Percentiles rank a stretch among this genome's conserved stretches.
Conservation (phyloP, 2,888 invertebrate genomes). For the Eilema sororculum region DNA sequence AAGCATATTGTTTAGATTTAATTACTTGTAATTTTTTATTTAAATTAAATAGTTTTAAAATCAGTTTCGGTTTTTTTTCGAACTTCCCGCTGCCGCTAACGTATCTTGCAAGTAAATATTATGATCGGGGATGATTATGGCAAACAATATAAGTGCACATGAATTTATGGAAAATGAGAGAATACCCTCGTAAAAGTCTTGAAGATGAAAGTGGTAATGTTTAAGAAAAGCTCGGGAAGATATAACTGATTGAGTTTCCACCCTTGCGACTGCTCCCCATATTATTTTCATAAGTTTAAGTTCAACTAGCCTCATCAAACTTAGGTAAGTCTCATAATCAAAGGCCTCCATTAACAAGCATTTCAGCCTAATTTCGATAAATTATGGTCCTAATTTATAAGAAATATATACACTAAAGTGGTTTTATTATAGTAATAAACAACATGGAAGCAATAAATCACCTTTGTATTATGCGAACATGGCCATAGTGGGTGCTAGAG, state of each 20-base stretch:
- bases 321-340: neutral
- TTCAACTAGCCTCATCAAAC: neutral
- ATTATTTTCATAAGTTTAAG: no score
- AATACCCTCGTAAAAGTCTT: no score
- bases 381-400: neutral
- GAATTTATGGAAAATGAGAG: no score
- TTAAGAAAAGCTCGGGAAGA: neutral
- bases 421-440: neutral
- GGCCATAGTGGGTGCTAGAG: constrained; percentile 5
- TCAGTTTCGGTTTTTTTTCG: no score
- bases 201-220: neutral
- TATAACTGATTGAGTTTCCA: neutral
- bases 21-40: no score
- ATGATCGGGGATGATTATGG: no score
- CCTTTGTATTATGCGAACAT: neutral
- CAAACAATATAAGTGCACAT: no score
- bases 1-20: no score
- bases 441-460: constrained; percentile 3
- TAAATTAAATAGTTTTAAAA: no score
- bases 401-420: neutral
- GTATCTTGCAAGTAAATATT: no score
- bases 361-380: neutral
- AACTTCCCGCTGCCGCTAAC: no score
- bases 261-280: no score
- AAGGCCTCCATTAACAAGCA: neutral